Evolutionary conservation across 2,888 invertebrate genomes (phyloP).

Genomic region (Aspidapion aeneum): DNA sequence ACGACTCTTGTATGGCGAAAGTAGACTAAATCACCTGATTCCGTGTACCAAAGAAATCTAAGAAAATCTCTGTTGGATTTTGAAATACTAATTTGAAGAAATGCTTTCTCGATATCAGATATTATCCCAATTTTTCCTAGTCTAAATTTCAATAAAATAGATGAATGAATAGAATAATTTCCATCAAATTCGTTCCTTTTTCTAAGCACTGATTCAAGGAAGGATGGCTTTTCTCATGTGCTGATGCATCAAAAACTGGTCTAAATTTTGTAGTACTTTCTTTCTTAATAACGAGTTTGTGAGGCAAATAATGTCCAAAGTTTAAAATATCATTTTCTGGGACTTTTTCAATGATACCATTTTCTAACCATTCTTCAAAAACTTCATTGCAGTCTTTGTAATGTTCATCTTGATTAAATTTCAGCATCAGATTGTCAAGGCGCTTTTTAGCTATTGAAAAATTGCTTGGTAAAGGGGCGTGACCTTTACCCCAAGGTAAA

Average conservation of each 20-base stretch:
- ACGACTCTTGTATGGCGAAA: constrained; percentile 23
- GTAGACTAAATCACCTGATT: constrained; percentile 10
- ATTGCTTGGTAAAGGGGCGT: constrained; percentile 19
- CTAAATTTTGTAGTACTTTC: constrained; percentile 31
- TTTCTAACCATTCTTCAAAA: constrained; percentile 20
- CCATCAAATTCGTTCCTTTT: constrained; percentile 34
- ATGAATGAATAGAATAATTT: constrained; percentile 27
- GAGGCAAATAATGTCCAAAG: constrained; percentile 14
- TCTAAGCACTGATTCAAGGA: constrained; percentile 36
- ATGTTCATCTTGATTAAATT: constrained; percentile 11
- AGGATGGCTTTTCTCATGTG: constrained; percentile 23
- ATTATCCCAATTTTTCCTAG: constrained; percentile 24
- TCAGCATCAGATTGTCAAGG: constrained; percentile 6
- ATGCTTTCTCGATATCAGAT: constrained; percentile 34
- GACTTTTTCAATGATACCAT: constrained; percentile 22
- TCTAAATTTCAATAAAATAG: constrained; percentile 24
- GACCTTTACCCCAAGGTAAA: constrained; percentile 23
- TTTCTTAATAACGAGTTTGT: constrained; percentile 12
- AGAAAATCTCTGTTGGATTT: constrained; percentile 26
- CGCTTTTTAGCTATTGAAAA: constrained; percentile 18
- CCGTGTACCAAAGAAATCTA: constrained; percentile 31
- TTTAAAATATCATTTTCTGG: not conserved
- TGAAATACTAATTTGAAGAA: constrained; percentile 25
- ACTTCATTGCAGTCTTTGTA: constrained; percentile 19
- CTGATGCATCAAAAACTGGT: constrained; percentile 36